phyloP scores from a whole-genome alignment of 1,140 invertebrate genomes.

The Drosophila repletoides region DNA sequence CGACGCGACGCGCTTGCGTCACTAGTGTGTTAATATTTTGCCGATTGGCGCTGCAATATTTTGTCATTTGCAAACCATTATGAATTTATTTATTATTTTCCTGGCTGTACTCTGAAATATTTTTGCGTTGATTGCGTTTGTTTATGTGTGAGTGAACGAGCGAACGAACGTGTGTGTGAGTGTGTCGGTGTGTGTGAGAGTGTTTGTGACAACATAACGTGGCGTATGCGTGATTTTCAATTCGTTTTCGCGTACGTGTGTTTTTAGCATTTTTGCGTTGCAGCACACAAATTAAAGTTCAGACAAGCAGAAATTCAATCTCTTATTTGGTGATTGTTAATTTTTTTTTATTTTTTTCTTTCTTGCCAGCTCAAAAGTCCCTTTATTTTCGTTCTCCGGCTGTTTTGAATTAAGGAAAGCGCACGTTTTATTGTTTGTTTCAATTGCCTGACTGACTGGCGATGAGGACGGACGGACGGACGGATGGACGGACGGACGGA shows the following conservation, averaged over 20 bases:
- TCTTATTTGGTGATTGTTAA: constrained; percentile 67
- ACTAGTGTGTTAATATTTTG: constrained; percentile 71
- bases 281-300: constrained; percentile 74
- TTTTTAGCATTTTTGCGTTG: constrained; percentile 73
- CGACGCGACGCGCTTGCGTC: constrained; percentile 18
- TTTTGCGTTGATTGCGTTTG: constrained; percentile 66
- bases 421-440: constrained; percentile 80
- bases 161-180: not conserved
- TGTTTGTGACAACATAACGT: constrained; percentile 24
- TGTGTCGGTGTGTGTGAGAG: constrained; percentile 12
- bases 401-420: constrained; percentile 77
- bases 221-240: constrained; percentile 65
- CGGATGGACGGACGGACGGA: constrained; percentile 7
- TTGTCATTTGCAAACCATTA: constrained; percentile 77
- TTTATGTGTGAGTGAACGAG: constrained; percentile 11
- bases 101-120: constrained; percentile 43
- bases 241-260: constrained; percentile 60
- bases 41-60: constrained; percentile 74
- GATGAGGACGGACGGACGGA: constrained; percentile 15
- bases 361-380: constrained; percentile 55
- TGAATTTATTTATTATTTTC: constrained; percentile 78
- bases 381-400: constrained; percentile 45
- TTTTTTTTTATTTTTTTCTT: constrained; percentile 16
- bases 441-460: constrained; percentile 73
- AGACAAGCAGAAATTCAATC: constrained; percentile 80